Base-by-base conservation (phyloP, 2,888 invertebrate genomes). In the Lacanobia oleracea region DNA sequence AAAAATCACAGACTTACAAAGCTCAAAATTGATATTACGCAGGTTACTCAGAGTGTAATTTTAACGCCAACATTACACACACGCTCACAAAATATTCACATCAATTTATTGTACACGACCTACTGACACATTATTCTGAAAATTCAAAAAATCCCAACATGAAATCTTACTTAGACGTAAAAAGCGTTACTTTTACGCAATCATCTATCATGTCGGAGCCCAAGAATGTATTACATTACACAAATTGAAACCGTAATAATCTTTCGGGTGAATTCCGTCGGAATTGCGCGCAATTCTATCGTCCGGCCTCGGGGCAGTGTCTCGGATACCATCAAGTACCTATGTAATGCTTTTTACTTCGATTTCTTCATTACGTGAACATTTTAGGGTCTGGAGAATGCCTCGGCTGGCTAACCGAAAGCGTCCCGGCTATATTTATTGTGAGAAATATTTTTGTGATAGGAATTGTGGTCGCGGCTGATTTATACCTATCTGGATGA, bases 191-290 rank as follows among this genome's bases (percentile, higher is more conserved):
- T 79, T 79, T 72, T 66, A 76, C 77, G 67, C 67, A 84, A 77
- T 75, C 83, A 84, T 86, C 71, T 80, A 83, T 86, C 83, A 86
- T 82, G 74, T 76, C 65, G 50, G 68, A 69, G 48, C 57, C 76
- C 79, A 74, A 71, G 70, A 82, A 75, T 77, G 76, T 83, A 85
- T 81, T 74, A 77, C 79, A 76, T 85, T 85, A 82, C 77, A 77
- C 72, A 84, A 86, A 86, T 85, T 86, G 84, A 81, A 85, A 82
- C 67, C 81, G 77, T 81, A 85, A 85, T 84, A 81, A 83, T 77
- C 60, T 78, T 80, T 81, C 33, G 76, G 76, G 43, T 53, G 61
- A 74, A 85, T 85, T 81, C 57, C 76, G 65, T 66, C 60, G 43
- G 62, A 77, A 77, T 82, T 75, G 77, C 67, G 62, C 66, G 71